Conservation (phyloP, 1,140 invertebrate species). For the Latrodectus geometricus region DNA sequence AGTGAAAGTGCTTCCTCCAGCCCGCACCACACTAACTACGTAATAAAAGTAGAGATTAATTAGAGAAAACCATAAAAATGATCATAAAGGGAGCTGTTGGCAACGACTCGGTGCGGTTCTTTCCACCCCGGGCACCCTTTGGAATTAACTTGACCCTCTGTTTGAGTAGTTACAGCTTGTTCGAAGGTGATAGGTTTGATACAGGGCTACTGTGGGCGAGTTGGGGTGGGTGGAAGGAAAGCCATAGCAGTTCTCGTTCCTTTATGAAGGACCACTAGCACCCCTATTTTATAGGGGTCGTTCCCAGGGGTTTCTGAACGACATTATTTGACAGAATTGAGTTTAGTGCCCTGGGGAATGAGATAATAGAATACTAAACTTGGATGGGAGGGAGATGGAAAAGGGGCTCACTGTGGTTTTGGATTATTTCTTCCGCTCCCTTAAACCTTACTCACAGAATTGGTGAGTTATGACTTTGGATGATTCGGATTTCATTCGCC, state of each 20-base stretch:
- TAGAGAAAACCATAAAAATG: constrained; percentile 35
- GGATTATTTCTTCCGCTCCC: constrained; percentile 13
- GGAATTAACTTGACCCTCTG: constrained; percentile 41
- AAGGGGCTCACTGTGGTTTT: not conserved
- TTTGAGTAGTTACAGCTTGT: constrained; percentile 23
- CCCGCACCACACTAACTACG: constrained; percentile 23
- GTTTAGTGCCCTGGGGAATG: constrained; percentile 11
- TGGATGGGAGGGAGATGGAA: not conserved
- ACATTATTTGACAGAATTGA: constrained; percentile 12
- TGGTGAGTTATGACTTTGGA: constrained; percentile 12
- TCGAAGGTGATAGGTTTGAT: not conserved
- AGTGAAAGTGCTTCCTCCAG: constrained; percentile 3
- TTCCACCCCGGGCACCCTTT: not conserved
- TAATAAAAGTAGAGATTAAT: constrained; percentile 46
- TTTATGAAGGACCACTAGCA: constrained; percentile 14
- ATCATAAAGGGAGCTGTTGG: constrained; percentile 28
- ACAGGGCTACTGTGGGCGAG: not conserved
- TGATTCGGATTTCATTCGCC: not conserved
- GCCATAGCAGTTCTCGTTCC: not conserved
- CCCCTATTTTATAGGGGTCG: constrained; percentile 18
- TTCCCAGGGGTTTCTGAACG: not conserved
- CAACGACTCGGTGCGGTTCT: not conserved
- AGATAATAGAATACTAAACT: constrained; percentile 40
- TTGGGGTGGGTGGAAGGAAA: not conserved
- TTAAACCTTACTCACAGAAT: not conserved